Evolutionary conservation across 2,113 vertebrate genomes (phyloP).

Genomic region (Cervus canadensis): DNA sequence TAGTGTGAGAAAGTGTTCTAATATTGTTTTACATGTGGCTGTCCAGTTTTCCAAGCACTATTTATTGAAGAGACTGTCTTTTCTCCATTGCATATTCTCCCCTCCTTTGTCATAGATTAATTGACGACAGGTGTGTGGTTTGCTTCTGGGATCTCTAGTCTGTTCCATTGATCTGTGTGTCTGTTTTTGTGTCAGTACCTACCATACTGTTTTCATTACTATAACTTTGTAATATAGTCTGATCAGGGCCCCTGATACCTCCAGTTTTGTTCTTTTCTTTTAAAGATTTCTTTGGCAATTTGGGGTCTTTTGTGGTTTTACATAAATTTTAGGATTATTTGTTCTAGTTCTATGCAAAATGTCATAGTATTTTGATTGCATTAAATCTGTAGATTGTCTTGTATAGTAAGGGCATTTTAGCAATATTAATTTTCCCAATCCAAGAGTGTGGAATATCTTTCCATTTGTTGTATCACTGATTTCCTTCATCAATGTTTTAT

Average conservation of each 20-base stretch:
- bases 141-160: not conserved
- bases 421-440: not conserved
- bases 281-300: not conserved
- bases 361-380: not conserved
- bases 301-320: not conserved
- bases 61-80: not conserved
- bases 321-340: not conserved
- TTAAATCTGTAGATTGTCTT: not conserved
- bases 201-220: not conserved
- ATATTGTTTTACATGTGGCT: not conserved
- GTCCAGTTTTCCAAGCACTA: not conserved
- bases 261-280: not conserved
- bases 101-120: not conserved
- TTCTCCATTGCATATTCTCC: not conserved
- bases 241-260: not conserved
- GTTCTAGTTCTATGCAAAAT: not conserved
- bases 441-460: not conserved
- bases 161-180: not conserved
- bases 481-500: not conserved
- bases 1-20: not conserved
- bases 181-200: not conserved
- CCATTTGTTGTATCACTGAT: not conserved
- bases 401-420: not conserved
- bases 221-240: not conserved
- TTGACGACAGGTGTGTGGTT: not conserved